Evolutionary conservation across 2,113 vertebrate genomes (phyloP).

Genomic region (Elgaria multicarinata): DNA sequence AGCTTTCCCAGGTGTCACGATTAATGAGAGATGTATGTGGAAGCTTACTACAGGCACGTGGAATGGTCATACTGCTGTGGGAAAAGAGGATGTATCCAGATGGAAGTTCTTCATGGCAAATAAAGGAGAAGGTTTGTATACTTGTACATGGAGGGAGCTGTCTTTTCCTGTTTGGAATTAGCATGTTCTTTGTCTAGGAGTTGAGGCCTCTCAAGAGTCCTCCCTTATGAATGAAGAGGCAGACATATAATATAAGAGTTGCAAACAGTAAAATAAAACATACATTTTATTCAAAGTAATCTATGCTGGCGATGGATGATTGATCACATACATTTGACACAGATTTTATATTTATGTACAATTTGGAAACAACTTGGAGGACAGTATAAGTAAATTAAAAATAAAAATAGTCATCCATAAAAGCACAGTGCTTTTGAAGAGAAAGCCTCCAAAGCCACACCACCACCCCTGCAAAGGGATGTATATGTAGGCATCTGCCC

Average conservation of each 20-base stretch:
- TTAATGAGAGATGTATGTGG: constrained; percentile 96
- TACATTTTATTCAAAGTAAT: not conserved
- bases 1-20: constrained; percentile 92
- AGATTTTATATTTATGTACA: not conserved
- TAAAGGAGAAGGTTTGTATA: constrained; percentile 90
- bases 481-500: not conserved
- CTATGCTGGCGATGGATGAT: not conserved
- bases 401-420: not conserved
- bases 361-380: not conserved
- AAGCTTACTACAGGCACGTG: constrained; percentile 93
- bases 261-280: not conserved
- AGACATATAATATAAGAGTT: not conserved
- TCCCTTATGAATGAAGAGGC: not conserved
- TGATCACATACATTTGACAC: not conserved
- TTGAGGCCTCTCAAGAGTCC: not conserved
- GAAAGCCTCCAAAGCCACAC: not conserved
- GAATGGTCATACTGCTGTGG: constrained; percentile 96
- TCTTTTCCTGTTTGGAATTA: not conserved
- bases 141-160: not conserved
- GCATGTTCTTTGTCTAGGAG: not conserved
- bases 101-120: constrained; percentile 88
- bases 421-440: not conserved
- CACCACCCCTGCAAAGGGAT: not conserved
- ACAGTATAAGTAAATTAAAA: not conserved
- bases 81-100: constrained; percentile 82